Evolutionary conservation across 2,113 vertebrate genomes (phyloP).

Genomic region (Atlantisia rogersi): DNA sequence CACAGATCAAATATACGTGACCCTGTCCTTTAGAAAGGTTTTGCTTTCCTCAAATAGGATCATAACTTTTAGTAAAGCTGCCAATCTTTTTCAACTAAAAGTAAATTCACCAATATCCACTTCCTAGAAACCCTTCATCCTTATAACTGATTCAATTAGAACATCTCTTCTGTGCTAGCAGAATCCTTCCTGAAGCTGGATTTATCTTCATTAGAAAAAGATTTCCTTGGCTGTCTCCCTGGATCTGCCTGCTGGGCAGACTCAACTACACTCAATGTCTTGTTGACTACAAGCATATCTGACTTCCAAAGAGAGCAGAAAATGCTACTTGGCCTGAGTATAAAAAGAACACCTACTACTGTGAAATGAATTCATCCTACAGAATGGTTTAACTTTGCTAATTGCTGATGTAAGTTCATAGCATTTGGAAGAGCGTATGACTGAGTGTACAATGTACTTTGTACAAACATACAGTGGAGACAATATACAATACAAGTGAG

Average conservation of each 20-base stretch:
- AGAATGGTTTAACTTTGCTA: neutral
- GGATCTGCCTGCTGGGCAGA: neutral
- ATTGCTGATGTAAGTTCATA: neutral
- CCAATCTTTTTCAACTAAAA: neutral
- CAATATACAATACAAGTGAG: neutral
- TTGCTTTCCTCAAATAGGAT: neutral
- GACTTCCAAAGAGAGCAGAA: neutral
- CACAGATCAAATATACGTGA: neutral
- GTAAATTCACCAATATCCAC: neutral
- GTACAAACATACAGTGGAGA: neutral
- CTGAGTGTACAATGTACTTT: neutral
- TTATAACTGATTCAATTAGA: neutral
- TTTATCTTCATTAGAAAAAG: conserved; percentile 6
- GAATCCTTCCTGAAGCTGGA: neutral
- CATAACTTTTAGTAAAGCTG: neutral
- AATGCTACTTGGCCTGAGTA: neutral
- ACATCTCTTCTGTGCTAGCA: neutral
- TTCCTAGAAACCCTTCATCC: neutral
- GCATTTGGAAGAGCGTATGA: neutral
- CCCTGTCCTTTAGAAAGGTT: neutral
- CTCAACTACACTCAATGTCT: neutral
- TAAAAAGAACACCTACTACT: neutral
- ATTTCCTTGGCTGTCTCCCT: neutral
- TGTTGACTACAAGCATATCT: neutral
- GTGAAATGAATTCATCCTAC: neutral